Conservation (phyloP, 2,888 invertebrate species). For the Sminthurinus aureus region DNA sequence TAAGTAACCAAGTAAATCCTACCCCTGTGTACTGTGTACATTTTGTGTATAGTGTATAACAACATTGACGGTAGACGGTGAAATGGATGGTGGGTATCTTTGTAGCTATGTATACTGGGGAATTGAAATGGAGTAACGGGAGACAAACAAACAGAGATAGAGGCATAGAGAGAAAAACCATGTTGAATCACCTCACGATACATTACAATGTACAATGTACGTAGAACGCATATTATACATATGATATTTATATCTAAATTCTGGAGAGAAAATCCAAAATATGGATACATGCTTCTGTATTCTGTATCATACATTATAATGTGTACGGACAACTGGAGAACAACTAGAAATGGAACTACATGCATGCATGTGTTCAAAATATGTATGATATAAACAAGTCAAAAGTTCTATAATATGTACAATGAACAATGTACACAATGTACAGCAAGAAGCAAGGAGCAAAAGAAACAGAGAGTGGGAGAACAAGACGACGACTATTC, state of each 20-base stretch:
- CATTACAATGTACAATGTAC: too few species aligned
- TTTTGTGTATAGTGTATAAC: too few species aligned
- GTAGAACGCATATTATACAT: too few species aligned
- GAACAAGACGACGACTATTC: neutral
- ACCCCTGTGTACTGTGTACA: neutral
- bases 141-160: neutral
- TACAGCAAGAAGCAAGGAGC: too few species aligned
- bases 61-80: too few species aligned
- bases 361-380: too few species aligned
- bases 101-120: neutral
- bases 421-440: too few species aligned
- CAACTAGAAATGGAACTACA: neutral
- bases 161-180: conserved; percentile 11
- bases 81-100: neutral
- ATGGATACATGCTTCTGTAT: neutral
- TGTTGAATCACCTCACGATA: conserved; percentile 1
- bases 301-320: neutral
- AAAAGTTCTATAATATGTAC: too few species aligned
- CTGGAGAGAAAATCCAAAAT: neutral
- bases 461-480: neutral
- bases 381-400: neutral
- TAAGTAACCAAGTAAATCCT: neutral
- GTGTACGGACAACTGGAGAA: neutral
- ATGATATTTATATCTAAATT: too few species aligned
- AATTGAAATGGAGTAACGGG: neutral